phyloP scores from a whole-genome alignment of 2,797 vertebrate species.

The Pseudochirops cupreus region DNA sequence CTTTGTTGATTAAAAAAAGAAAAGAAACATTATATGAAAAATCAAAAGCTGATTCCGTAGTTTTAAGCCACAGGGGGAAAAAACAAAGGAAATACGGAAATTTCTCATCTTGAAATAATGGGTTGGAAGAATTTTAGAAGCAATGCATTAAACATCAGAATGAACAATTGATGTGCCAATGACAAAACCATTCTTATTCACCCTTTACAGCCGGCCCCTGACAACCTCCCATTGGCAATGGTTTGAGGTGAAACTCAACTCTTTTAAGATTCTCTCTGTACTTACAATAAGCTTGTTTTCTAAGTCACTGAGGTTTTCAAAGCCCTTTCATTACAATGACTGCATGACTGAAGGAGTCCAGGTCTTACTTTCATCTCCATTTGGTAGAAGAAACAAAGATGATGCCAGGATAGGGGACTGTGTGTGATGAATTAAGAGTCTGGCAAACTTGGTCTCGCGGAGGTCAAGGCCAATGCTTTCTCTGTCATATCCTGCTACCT shows the following conservation, averaged over 20 bases:
- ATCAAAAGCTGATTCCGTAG: neutral
- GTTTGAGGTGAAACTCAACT: neutral
- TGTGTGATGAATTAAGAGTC: neutral
- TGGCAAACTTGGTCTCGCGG: neutral
- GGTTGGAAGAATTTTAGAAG: neutral
- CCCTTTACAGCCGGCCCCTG: neutral
- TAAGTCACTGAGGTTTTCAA: neutral
- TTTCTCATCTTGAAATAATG: neutral
- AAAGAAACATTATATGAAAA: neutral
- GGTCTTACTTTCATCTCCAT: neutral
- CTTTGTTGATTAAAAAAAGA: neutral
- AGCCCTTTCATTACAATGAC: neutral
- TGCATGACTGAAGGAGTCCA: neutral
- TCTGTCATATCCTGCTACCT: neutral
- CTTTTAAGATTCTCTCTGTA: neutral
- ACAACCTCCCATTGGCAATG: neutral
- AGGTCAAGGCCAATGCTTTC: neutral
- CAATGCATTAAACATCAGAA: neutral
- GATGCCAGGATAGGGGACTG: neutral
- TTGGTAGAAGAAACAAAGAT: neutral
- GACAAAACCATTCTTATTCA: neutral
- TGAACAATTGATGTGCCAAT: neutral
- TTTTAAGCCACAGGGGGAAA: neutral
- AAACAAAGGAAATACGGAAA: neutral
- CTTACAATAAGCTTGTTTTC: neutral